These are phyloP conservation scores for Zonitis immaculata DNA, from an alignment of 2,888 invertebrate species.

Conservation along the genomic window DNA sequence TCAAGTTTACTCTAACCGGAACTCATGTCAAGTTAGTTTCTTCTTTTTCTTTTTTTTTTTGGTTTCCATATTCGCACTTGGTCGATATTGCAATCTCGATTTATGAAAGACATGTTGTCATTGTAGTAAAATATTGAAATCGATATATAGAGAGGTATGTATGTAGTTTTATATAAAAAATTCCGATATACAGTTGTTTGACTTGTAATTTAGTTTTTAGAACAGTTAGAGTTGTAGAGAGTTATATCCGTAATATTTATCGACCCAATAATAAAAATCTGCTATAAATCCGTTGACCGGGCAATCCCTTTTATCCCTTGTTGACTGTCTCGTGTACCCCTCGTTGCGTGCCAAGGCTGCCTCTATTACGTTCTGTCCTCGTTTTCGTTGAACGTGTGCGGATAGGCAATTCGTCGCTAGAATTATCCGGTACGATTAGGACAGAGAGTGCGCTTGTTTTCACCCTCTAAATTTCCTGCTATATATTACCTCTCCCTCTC, in stretches of 20 bases:
- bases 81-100: background rate
- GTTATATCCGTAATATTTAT: background rate
- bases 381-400: conserved; percentile 2
- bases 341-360: background rate
- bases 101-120: background rate
- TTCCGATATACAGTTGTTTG: too few relatives aligned
- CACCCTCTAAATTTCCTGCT: conserved; percentile 1
- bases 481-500: too few relatives aligned
- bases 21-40: background rate
- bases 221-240: background rate
- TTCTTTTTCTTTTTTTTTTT: too few relatives aligned
- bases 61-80: background rate
- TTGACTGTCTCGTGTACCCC: conserved; percentile 1
- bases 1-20: background rate
- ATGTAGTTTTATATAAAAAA: background rate
- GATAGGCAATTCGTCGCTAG: conserved; percentile 2
- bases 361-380: background rate
- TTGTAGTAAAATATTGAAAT: background rate
- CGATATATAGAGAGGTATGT: background rate
- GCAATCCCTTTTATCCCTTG: conserved; percentile 2
- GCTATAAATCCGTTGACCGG: conserved; percentile 2
- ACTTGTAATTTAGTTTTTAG: background rate
- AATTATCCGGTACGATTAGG: conserved; percentile 1
- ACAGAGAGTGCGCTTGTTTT: background rate
- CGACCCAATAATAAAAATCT: conserved; percentile 1